Conservation (phyloP, 2,888 invertebrate species). For the Tupiocoris notatus region DNA sequence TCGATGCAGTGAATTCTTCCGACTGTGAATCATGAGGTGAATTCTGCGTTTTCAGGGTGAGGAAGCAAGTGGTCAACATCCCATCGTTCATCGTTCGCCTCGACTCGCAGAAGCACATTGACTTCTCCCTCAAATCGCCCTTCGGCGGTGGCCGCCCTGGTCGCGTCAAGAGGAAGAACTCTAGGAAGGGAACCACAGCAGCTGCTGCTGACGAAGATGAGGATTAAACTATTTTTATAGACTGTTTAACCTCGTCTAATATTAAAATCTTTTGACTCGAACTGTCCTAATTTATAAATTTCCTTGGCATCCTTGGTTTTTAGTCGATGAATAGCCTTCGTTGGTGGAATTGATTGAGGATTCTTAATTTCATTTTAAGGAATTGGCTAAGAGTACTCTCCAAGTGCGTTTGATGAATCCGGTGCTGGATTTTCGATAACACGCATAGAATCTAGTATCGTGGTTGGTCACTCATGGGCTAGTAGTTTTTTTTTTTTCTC, state of each 20-base stretch:
- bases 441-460: too few species aligned
- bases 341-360: neutral
- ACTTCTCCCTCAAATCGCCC: constrained; percentile 96
- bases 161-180: constrained; percentile 99
- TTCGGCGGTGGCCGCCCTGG: constrained; percentile 99
- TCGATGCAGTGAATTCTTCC: too few species aligned
- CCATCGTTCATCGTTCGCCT: constrained; percentile 95
- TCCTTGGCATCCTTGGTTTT: neutral
- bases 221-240: constrained; percentile 59
- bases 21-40: too few species aligned
- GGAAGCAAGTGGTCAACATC: constrained; percentile 98
- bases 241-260: constrained; percentile 44
- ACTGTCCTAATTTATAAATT: neutral
- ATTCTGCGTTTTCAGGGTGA: constrained; percentile 74
- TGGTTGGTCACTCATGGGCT: too few species aligned
- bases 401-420: too few species aligned
- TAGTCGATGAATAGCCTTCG: neutral
- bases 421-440: too few species aligned
- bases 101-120: constrained; percentile 97
- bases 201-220: constrained; percentile 86
- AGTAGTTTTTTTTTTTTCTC: too few species aligned
- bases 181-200: constrained; percentile 79
- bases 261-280: neutral
- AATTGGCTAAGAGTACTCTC: too few species aligned
- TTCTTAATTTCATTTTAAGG: too few species aligned